These are phyloP conservation scores for Phalloptychus januarius DNA, from an alignment of 2,797 vertebrate genomes.

Conservation along the genomic window DNA sequence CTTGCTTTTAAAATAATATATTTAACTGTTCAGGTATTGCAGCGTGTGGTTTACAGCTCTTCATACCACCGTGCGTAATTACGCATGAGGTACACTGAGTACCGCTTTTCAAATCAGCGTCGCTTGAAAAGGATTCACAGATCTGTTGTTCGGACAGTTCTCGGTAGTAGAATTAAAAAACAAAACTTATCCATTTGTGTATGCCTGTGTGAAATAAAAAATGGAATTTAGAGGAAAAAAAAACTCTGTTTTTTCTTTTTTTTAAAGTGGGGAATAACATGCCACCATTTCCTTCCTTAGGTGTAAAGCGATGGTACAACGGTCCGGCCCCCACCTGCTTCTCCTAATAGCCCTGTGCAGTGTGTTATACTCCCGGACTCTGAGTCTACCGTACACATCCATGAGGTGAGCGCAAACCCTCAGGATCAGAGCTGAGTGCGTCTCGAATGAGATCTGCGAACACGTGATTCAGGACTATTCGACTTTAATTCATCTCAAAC, in stretches of 20 bases:
- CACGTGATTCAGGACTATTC: background rate
- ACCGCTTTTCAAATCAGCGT: background rate
- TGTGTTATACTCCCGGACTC: slow-evolving; percentile 83
- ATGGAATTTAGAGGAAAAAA: background rate
- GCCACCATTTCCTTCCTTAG: slow-evolving; percentile 47
- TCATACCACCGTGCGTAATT: background rate
- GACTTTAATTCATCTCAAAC: background rate
- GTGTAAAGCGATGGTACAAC: slow-evolving; percentile 87
- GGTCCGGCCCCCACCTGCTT: slow-evolving; percentile 86
- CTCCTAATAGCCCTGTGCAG: slow-evolving; percentile 85
- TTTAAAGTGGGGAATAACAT: slow-evolving; percentile 1
- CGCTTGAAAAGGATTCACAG: background rate
- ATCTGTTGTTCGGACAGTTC: background rate
- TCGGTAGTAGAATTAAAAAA: background rate
- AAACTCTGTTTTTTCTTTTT: no score
- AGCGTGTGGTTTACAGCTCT: background rate
- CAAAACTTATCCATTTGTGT: background rate
- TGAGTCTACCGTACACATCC: slow-evolving; percentile 86
- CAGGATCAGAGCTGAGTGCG: background rate
- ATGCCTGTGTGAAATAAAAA: background rate
- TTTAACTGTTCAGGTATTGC: no score
- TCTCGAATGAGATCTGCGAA: background rate
- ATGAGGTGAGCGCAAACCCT: slow-evolving; percentile 79
- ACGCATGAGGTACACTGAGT: no score
- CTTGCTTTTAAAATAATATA: background rate